A percentile compares a stretch with the other conserved stretches of the same genome.
Evolutionary conservation across 2,113 vertebrate species (phyloP).

Genomic region (Psephotus haematonotus): DNA sequence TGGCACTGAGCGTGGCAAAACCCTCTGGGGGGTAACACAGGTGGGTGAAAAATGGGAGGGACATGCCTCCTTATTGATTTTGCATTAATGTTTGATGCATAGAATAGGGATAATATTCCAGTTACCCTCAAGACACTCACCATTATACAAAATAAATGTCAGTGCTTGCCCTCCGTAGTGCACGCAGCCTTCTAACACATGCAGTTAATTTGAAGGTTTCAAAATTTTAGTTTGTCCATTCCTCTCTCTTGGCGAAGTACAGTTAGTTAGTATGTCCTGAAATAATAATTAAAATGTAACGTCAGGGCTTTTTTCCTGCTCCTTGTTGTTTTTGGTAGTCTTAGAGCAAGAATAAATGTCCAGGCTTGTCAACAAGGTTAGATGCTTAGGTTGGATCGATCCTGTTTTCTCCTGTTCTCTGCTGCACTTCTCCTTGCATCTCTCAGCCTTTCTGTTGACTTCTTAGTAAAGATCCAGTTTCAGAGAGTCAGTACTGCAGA

Average conservation of each 20-base stretch:
- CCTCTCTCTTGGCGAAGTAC: not conserved
- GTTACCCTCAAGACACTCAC: not conserved
- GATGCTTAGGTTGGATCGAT: not conserved
- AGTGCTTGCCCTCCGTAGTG: not conserved
- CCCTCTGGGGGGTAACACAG: constrained; percentile 34
- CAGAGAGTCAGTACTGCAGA: not conserved
- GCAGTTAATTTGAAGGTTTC: not conserved
- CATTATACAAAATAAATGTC: constrained; percentile 39
- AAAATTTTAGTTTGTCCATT: not conserved
- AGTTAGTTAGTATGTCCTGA: not conserved
- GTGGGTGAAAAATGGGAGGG: constrained; percentile 63
- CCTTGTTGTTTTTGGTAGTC: not conserved
- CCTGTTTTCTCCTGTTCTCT: not conserved
- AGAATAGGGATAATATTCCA: constrained; percentile 1
- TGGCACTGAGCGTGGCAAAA: not conserved
- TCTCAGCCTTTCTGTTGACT: not conserved
- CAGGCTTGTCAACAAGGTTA: not conserved
- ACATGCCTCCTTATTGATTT: constrained; percentile 22
- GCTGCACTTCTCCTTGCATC: not conserved
- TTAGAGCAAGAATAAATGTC: not conserved
- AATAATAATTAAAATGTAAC: not conserved
- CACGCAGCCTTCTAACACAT: not conserved
- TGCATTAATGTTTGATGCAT: constrained; percentile 45
- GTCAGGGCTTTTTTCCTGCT: not conserved
- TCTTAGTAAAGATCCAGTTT: not conserved